phyloP scores from a whole-genome alignment of 2,888 invertebrate species.

The Trissolcus brochymenae region DNA sequence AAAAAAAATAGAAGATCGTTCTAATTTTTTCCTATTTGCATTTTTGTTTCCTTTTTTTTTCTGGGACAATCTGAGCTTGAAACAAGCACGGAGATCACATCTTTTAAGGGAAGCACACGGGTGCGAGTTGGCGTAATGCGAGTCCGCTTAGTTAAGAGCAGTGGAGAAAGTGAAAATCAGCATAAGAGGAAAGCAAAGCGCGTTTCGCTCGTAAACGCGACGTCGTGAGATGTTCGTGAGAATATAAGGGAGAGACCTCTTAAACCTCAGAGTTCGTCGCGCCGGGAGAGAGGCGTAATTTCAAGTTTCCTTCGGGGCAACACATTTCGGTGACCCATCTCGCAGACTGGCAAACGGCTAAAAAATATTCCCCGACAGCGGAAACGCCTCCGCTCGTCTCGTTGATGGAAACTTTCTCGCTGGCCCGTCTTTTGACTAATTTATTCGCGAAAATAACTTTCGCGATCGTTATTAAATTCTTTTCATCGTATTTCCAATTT shows the following conservation, averaged over 20 bases:
- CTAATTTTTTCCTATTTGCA: too few relatives aligned
- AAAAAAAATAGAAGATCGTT: too few relatives aligned
- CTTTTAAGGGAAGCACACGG: neutral
- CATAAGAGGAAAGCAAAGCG: constrained; percentile 36
- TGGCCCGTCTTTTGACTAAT: constrained; percentile 7
- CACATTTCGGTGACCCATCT: constrained; percentile 41
- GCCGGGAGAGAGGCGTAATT: constrained; percentile 22
- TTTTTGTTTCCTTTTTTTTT: too few relatives aligned
- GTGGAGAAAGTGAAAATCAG: constrained; percentile 46
- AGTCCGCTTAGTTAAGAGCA: constrained; percentile 25
- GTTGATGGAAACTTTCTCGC: constrained; percentile 9
- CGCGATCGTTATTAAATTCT: constrained; percentile 2
- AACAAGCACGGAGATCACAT: too few relatives aligned
- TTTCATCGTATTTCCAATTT: constrained; percentile 6
- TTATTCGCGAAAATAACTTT: constrained; percentile 15
- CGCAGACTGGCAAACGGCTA: constrained; percentile 8
- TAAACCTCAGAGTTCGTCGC: constrained; percentile 29
- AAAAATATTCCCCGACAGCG: neutral
- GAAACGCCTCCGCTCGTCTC: neutral
- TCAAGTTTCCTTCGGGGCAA: constrained; percentile 22
- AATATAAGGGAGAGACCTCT: constrained; percentile 44
- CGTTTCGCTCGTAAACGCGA: constrained; percentile 35
- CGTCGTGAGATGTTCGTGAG: constrained; percentile 41
- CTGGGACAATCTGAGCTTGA: too few relatives aligned
- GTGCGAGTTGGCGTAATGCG: constrained; percentile 7